Conservation (phyloP, 2,888 invertebrate genomes). For the Ceramica pisi region DNA sequence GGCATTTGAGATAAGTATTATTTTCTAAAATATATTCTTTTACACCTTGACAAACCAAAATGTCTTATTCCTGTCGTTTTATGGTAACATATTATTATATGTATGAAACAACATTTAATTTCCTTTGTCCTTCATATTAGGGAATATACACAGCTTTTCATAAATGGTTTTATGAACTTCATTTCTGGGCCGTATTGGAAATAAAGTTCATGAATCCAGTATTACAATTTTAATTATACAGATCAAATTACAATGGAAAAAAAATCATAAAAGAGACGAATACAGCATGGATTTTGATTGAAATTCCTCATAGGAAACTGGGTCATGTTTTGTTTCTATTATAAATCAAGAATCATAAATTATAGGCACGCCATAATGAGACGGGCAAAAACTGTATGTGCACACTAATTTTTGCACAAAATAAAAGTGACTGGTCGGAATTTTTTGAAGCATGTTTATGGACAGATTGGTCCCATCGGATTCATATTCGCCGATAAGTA, state of each 20-base stretch:
- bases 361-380: slow-evolving; percentile 13
- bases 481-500: too few species aligned
- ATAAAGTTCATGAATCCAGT: slow-evolving; percentile 34
- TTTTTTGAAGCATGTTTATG: neutral
- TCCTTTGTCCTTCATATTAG: slow-evolving; percentile 1
- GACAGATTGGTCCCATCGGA: too few species aligned
- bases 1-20: slow-evolving; percentile 37
- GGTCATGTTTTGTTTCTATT: slow-evolving; percentile 51
- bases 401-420: neutral
- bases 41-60: slow-evolving; percentile 1
- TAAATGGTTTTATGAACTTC: slow-evolving; percentile 5
- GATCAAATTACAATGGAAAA: slow-evolving; percentile 34
- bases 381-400: neutral
- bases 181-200: too few species aligned
- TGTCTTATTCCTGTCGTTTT: neutral
- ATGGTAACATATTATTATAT: neutral
- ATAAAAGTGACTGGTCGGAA: neutral
- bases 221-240: slow-evolving; percentile 26
- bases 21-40: too few species aligned
- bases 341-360: slow-evolving; percentile 45
- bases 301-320: slow-evolving; percentile 27
- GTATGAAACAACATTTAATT: slow-evolving; percentile 8
- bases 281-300: slow-evolving; percentile 36
- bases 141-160: slow-evolving; percentile 18
- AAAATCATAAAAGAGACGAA: slow-evolving; percentile 33